Evolutionary conservation across 30 jellyfish, hydroid and myxozoan species (phyloP), one percentile per base, ranked within the genome.

Genomic region (Rhopilema esculentum): DNA sequence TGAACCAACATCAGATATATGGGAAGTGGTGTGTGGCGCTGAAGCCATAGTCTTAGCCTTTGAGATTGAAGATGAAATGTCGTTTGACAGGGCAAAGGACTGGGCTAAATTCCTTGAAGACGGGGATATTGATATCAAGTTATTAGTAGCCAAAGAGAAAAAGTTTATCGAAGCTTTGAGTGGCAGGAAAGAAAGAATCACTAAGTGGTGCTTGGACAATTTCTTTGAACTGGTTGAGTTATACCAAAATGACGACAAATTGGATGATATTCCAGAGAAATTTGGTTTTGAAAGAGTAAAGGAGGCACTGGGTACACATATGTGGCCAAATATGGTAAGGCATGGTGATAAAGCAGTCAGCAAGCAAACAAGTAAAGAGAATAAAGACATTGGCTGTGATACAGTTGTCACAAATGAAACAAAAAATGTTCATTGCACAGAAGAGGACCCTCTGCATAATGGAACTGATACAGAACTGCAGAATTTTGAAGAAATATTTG

Each of bases 281-380:
- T 66, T 70, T 86, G 96, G 98, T 21, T 64, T 85, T 79, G 98
- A 85, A 19, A 79, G 98, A 20, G 72, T 92, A 24, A 40, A 49
- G n/a, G 98, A 92, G 72, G 96, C 96, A 8, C 77, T 92, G n/a
- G 89, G 78, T 71, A 69, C 96, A 1, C 96, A 92, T n/a, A 72
- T 86, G 65, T 92, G 98, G 98, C 96, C 96, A 20, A 88, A 88
- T 31, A 88, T 88, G 96, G 73, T 7, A 25, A 78, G 83, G 16
- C 17, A 51, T 1, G 6, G 27, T n/a, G 77, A n/a, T 9, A 50
- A 77, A 24, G 16, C 40, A 18, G n/a, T 19, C 21, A 23, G 20
- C 16, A 48, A 21, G 8, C 15, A 33, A 49, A 73, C 22, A 20
- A n/a, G 0, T 8, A 76, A 76, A 23, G 18, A 1, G 8, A 18